A percentile compares a stretch with the other conserved stretches of the same genome.
Conservation (phyloP, 2,113 vertebrate genomes). For the Pongo abelii region DNA sequence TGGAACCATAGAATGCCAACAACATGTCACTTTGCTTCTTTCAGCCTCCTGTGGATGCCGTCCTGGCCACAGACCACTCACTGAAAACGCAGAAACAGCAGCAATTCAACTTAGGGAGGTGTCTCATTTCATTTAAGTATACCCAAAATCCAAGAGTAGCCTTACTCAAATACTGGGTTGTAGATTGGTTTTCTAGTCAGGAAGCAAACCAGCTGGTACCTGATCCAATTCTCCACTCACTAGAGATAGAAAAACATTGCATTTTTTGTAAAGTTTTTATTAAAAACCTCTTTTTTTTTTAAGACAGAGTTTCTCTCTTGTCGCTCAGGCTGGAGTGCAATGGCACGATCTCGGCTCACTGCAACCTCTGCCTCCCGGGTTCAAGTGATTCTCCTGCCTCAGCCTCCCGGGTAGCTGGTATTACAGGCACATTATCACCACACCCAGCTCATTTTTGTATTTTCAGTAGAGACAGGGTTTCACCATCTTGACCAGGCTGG, state of each 20-base stretch:
- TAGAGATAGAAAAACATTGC: background rate
- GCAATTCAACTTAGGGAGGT: background rate
- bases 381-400: no score
- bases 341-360: no score
- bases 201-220: background rate
- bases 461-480: no score
- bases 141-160: background rate
- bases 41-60: background rate
- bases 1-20: background rate
- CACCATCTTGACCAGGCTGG: no score
- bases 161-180: background rate
- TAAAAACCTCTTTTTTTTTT: background rate
- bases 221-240: background rate
- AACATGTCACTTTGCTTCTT: background rate
- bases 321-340: no score
- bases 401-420: no score
- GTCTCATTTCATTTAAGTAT: conserved; percentile 2
- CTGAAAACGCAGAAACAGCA: background rate
- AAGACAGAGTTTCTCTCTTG: no score
- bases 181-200: background rate
- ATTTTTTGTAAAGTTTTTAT: background rate
- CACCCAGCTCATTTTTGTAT: no score
- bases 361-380: no score
- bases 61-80: background rate
- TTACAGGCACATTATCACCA: no score